These are phyloP conservation scores for Chaenocephalus aceratus DNA, from an alignment of 2,113 vertebrate genomes.

Conservation along the genomic window DNA sequence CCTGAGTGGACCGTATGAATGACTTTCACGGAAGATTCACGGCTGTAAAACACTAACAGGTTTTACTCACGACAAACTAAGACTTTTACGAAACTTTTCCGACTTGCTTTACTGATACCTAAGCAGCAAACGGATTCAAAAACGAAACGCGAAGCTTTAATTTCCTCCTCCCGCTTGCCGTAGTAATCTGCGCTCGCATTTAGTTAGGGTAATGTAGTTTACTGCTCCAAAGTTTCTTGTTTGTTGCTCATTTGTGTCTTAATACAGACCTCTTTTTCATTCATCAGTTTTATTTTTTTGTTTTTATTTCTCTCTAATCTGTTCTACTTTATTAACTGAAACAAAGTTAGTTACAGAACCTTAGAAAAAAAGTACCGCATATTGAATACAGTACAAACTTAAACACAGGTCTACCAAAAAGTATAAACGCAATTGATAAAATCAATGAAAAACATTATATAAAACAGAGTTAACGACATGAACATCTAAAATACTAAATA, in stretches of 20 bases:
- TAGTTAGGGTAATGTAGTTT: constrained; percentile 53
- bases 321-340: too few relatives aligned
- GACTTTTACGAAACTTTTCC: neutral
- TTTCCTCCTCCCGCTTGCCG: constrained; percentile 19
- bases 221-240: too few relatives aligned
- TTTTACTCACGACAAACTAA: neutral
- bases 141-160: rapidly evolving
- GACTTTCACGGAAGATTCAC: neutral
- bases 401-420: too few relatives aligned
- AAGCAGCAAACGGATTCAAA: neutral
- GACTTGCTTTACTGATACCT: rapidly evolving
- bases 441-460: too few relatives aligned
- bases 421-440: too few relatives aligned
- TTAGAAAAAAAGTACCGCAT: too few relatives aligned
- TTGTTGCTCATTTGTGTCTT: neutral
- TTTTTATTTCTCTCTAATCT: too few relatives aligned
- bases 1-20: too few relatives aligned
- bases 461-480: too few relatives aligned
- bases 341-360: too few relatives aligned
- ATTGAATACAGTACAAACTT: too few relatives aligned
- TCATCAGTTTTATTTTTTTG: too few relatives aligned
- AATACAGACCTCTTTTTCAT: neutral
- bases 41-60: rapidly evolving
- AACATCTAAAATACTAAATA: neutral
- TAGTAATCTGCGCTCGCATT: constrained; percentile 12